Evolutionary conservation across 2,113 vertebrate genomes (phyloP).

Genomic region (Dolichallabes microphthalmus): DNA sequence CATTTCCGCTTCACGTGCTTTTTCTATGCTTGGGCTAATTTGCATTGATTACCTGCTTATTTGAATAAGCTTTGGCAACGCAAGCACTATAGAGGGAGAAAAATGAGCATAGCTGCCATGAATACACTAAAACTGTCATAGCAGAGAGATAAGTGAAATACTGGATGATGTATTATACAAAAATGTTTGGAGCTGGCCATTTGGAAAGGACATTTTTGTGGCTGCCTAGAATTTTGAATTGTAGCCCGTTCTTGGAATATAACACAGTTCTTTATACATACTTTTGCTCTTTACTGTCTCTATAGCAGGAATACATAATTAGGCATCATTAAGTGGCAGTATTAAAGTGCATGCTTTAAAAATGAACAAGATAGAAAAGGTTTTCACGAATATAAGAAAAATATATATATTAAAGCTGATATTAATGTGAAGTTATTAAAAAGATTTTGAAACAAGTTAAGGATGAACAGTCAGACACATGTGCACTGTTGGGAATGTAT

Average conservation of each 20-base stretch:
- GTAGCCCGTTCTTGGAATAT: neutral
- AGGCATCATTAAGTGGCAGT: neutral
- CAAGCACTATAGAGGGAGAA: neutral
- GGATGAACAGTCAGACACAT: conserved; percentile 11
- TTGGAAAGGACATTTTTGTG: neutral
- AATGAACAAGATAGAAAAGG: neutral
- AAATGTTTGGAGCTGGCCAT: conserved; percentile 7
- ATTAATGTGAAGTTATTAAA: neutral
- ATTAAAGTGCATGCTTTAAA: neutral
- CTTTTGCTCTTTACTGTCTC: neutral
- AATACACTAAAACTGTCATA: conserved; percentile 28
- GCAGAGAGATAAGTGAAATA: conserved; percentile 20
- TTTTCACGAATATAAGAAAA: neutral
- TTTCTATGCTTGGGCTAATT: conserved; percentile 34
- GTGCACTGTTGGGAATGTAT: neutral
- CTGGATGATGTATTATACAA: conserved; percentile 12
- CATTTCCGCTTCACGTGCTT: neutral
- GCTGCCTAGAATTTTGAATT: neutral
- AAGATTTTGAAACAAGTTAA: conserved; percentile 5
- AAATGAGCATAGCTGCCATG: conserved; percentile 32
- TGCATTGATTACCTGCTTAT: conserved; percentile 41
- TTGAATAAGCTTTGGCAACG: conserved; percentile 26
- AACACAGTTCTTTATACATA: neutral
- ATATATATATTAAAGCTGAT: neutral
- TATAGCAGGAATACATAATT: neutral